Conservation (phyloP, 2,797 vertebrate species). For the Synaphobranchus kaupii region DNA sequence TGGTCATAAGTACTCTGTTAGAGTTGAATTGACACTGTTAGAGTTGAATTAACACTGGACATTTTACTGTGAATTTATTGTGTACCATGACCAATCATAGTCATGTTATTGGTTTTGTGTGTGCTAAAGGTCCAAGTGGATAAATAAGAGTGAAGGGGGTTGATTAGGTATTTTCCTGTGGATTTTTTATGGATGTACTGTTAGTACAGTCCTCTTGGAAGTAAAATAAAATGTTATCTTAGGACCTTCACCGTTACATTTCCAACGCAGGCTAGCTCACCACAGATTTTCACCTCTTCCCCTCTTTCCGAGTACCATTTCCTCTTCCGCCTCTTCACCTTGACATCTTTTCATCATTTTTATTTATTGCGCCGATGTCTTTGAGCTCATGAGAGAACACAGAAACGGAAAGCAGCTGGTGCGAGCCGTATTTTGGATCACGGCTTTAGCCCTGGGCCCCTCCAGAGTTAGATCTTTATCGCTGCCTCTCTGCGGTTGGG, state of each 20-base stretch:
- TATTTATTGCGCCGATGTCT: neutral
- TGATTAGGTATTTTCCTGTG: neutral
- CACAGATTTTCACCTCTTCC: neutral
- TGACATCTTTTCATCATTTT: neutral
- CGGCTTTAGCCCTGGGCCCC: neutral
- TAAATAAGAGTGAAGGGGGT: neutral
- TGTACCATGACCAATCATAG: too few relatives aligned
- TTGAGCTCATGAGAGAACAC: neutral
- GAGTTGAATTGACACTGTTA: too few relatives aligned
- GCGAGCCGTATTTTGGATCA: neutral
- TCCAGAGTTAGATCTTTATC: neutral
- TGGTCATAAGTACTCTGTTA: too few relatives aligned
- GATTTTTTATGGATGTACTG: neutral
- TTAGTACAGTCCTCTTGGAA: neutral
- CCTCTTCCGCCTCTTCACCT: slow-evolving; percentile 13
- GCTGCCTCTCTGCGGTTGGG: neutral
- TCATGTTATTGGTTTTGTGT: too few relatives aligned
- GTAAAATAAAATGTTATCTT: neutral
- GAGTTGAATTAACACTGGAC: too few relatives aligned
- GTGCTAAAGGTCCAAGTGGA: neutral
- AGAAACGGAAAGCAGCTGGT: neutral
- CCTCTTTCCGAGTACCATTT: neutral
- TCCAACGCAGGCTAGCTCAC: neutral
- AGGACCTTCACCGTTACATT: too few relatives aligned
- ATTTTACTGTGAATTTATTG: too few relatives aligned